Conservation (phyloP, 2,113 vertebrate species). For the Hoplias malabaricus region DNA sequence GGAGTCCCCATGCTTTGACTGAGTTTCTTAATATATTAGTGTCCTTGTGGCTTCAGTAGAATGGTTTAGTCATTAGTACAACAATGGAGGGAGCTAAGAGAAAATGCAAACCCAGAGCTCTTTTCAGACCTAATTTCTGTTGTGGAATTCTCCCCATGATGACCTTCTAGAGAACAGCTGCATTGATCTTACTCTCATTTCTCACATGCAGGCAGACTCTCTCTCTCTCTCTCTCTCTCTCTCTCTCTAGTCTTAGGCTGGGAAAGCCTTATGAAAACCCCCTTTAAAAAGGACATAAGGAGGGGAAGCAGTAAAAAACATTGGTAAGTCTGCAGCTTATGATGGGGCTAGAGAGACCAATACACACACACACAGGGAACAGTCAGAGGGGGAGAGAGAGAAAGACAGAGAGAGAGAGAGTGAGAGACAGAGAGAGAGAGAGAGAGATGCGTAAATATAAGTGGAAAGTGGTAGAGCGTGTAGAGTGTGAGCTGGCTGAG, state of each 20-base stretch:
- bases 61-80: background rate
- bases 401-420: background rate
- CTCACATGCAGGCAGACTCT: background rate
- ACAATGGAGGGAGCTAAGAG: background rate
- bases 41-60: background rate
- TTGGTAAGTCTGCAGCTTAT: conserved; percentile 6
- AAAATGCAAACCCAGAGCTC: background rate
- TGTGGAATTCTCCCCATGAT: background rate
- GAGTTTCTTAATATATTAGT: background rate
- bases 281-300: background rate
- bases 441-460: too few species aligned
- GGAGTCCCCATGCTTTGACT: background rate
- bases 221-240: background rate
- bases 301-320: background rate
- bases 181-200: conserved; percentile 16
- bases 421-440: background rate
- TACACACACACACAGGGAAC: background rate
- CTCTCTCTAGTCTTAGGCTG: background rate
- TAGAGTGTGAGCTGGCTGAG: too few species aligned
- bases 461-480: too few species aligned
- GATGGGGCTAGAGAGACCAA: background rate
- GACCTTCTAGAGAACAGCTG: conserved; percentile 14
- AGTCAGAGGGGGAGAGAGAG: background rate
- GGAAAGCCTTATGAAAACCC: conserved; percentile 21
- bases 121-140: conserved; percentile 1